phyloP scores from a whole-genome alignment of 1,140 invertebrate species.

The Papilio polytes region DNA sequence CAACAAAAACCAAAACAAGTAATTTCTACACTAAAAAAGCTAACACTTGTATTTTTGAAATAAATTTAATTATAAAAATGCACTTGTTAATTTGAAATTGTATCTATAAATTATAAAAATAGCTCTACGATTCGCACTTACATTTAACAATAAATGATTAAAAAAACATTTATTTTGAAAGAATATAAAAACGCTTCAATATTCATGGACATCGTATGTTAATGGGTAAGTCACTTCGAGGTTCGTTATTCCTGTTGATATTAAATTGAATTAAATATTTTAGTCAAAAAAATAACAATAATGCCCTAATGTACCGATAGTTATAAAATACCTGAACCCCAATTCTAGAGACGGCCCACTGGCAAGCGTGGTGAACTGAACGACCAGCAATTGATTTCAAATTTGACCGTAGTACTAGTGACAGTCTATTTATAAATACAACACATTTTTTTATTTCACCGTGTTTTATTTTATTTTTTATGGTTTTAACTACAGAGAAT shows the following conservation, averaged over 20 bases:
- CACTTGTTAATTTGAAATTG: background rate
- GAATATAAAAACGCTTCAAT: background rate
- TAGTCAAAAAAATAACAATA: background rate
- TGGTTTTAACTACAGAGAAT: background rate
- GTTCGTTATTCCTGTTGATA: conserved; percentile 51
- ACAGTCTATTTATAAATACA: too few relatives aligned
- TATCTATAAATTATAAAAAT: background rate
- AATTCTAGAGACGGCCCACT: background rate
- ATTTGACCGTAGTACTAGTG: too few relatives aligned
- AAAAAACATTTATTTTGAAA: conserved; percentile 15
- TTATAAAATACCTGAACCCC: background rate
- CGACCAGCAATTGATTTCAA: too few relatives aligned
- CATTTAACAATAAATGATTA: background rate
- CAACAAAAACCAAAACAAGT: background rate
- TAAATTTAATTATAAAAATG: background rate
- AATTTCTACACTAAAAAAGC: too few relatives aligned
- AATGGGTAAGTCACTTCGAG: conserved; percentile 43
- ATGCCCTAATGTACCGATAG: background rate
- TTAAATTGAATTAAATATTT: conserved; percentile 4
- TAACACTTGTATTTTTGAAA: too few relatives aligned
- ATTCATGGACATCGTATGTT: conserved; percentile 37
- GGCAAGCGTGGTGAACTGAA: background rate
- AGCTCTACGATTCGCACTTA: background rate
- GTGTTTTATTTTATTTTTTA: too few relatives aligned
- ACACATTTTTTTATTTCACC: too few relatives aligned